Evolutionary conservation across 2,113 vertebrate species (phyloP).

Genomic region (Perca schrenkii): DNA sequence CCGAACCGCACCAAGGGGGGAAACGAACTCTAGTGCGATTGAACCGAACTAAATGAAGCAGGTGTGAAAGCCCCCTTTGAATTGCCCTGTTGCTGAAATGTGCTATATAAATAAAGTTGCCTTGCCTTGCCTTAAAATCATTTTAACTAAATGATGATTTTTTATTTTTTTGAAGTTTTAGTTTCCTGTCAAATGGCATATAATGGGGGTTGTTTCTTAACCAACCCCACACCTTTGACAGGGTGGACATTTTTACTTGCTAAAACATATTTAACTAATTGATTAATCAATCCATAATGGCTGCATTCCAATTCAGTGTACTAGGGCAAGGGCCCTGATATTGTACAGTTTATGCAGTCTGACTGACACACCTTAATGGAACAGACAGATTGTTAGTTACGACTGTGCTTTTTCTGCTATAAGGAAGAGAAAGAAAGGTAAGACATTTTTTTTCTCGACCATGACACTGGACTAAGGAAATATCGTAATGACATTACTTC

Average conservation of each 20-base stretch:
- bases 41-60: no score
- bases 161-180: no score
- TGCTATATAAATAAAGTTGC: no score
- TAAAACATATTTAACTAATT: background rate
- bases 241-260: background rate
- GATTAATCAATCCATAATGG: background rate
- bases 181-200: background rate
- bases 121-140: no score
- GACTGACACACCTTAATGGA: background rate
- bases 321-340: no score
- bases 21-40: no score
- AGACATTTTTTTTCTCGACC: background rate
- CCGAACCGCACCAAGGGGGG: no score
- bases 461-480: background rate
- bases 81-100: no score
- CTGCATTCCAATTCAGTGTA: background rate
- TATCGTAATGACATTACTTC: background rate
- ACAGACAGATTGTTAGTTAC: background rate
- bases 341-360: no score
- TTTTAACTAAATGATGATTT: no score
- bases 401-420: background rate
- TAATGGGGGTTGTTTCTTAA: background rate
- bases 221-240: no score
- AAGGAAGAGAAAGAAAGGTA: background rate
- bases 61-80: no score